Evolutionary conservation across 2,113 vertebrate genomes (phyloP).

Genomic region (Zonotrichia leucophrys): DNA sequence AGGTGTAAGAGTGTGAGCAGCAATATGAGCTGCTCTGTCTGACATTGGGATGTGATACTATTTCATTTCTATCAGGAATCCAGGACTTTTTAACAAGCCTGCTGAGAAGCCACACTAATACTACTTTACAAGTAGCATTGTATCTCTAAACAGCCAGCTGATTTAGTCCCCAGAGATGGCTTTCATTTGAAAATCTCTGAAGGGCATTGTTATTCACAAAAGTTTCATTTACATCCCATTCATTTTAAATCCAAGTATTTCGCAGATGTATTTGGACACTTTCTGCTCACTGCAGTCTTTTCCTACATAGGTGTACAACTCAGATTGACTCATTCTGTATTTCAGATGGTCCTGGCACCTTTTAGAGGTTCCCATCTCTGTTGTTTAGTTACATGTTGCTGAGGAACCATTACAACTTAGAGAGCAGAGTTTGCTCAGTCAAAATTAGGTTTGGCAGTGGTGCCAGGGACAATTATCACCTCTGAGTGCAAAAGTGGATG

Average conservation of each 20-base stretch:
- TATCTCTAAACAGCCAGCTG: neutral
- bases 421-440: neutral
- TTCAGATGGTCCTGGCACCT: neutral
- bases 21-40: neutral
- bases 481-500: neutral
- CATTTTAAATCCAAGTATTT: neutral
- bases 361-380: neutral
- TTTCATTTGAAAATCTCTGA: neutral
- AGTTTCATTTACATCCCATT: neutral
- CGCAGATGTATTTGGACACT: neutral
- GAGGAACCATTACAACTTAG: neutral
- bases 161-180: neutral
- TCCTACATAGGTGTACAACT: accelerated
- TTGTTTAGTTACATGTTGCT: neutral
- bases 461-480: neutral
- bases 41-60: neutral
- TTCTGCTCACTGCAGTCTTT: neutral
- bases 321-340: neutral
- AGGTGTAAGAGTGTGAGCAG: neutral
- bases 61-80: neutral
- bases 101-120: neutral
- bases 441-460: neutral
- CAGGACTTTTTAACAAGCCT: neutral
- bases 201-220: neutral
- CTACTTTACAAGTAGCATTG: neutral